phyloP scores from a whole-genome alignment of 2,797 vertebrate species.

The Tenualosa ilisha region DNA sequence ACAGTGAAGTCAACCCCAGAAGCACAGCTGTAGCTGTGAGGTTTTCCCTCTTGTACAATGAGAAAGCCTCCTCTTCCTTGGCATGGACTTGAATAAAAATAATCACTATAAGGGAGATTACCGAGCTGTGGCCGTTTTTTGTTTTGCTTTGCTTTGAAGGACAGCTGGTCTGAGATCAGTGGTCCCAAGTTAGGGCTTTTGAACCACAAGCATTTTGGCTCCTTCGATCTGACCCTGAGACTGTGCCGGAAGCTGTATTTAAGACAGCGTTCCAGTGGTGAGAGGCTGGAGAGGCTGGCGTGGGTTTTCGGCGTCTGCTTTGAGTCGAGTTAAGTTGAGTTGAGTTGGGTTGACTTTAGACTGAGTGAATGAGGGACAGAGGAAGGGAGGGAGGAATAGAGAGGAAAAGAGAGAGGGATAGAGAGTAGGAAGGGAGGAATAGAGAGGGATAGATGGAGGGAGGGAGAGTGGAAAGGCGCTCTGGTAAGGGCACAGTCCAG shows the following conservation, averaged over 20 bases:
- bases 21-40: background rate
- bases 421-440: background rate
- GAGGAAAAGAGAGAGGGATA: background rate
- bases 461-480: background rate
- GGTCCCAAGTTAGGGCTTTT: background rate
- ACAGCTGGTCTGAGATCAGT: constrained; percentile 1
- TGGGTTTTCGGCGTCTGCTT: background rate
- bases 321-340: background rate
- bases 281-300: background rate
- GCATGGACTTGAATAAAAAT: background rate
- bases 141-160: background rate
- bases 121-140: background rate
- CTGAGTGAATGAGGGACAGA: background rate
- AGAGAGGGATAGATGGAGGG: background rate
- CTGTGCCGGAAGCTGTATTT: constrained; percentile 10
- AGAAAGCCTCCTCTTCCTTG: background rate
- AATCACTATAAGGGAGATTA: background rate
- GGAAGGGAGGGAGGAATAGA: background rate
- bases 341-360: background rate
- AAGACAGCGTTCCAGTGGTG: background rate
- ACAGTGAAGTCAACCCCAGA: background rate
- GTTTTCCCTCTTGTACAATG: background rate
- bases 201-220: constrained; percentile 1
- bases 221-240: constrained; percentile 2
- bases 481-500: background rate